Conservation (phyloP, 2,888 invertebrate genomes). For the Empis livida region DNA sequence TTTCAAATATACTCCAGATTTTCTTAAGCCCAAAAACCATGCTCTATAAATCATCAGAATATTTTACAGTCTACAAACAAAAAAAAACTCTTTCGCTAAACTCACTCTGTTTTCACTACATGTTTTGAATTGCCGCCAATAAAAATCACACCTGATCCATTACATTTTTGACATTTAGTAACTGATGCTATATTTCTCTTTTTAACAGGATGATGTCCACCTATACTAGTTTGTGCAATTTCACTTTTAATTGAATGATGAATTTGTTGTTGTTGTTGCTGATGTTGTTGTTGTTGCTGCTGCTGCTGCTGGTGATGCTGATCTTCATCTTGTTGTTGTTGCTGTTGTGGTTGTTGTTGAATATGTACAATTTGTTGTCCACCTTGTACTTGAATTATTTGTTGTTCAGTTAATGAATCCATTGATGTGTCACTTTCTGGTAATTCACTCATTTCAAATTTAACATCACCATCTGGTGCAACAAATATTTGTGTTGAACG, state of each 20-base stretch:
- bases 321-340: neutral
- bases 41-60: too few relatives aligned
- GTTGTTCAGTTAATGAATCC: conserved; percentile 36
- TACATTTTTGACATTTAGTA: conserved; percentile 80
- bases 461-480: conserved; percentile 48
- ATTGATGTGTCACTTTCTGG: conserved; percentile 24
- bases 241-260: neutral
- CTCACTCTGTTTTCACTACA: conserved; percentile 29
- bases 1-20: too few relatives aligned
- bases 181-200: conserved; percentile 70
- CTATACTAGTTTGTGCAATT: neutral
- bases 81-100: conserved; percentile 1
- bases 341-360: conserved; percentile 8
- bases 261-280: neutral
- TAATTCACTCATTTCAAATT: conserved; percentile 43
- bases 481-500: conserved; percentile 45
- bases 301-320: neutral
- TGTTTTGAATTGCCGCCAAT: conserved; percentile 18
- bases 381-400: conserved; percentile 34
- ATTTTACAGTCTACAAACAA: too few relatives aligned
- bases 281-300: neutral
- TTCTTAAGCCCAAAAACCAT: too few relatives aligned
- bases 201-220: conserved; percentile 64
- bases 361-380: conserved; percentile 23
- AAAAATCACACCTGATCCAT: conserved; percentile 69